Evolutionary conservation across 2,797 vertebrate species (phyloP), one percentile per base, ranked within the genome.

Genomic region (Lepus oiostolus): DNA sequence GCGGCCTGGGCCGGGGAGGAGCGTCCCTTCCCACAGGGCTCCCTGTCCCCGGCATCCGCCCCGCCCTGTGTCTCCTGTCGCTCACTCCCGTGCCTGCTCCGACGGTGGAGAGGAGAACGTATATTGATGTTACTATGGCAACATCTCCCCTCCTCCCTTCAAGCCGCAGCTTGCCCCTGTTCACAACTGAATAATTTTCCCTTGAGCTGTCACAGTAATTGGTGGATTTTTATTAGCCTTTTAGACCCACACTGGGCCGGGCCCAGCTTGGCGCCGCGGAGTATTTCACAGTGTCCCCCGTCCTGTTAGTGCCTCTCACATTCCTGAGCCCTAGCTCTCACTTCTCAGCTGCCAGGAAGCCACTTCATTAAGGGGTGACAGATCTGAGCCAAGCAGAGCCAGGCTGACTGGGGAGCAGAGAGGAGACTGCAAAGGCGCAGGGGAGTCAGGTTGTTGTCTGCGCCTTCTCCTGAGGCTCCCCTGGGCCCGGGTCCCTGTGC

Each of bases 101-200:
- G 24, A 0, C 90, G 0, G 88, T 54, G 0, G 50, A 93, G 96
- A 80, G 0, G 17, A 93, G 95, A 97, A 92, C 96, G 84, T 80
- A 50, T 94, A 98, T 98, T 10, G 96, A 98, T 68, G 98, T 98
- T 98, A 70, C 98, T 22, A 98, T 97, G 97, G 98, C 97, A 97
- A 98, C 97, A 1, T 21, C 72, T 85, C 58, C 90, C 92, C 81
- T 24, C 62, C 77, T 85, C 92, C 82, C 90, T 76, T 19, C 0
- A 63, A 96, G 97, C 82, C 7, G n/a, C 28, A 26, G 91, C 92
- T 72, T 47, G 87, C 74, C 90, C 92, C 84, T 80, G 93, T 90
- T 96, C 96, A 95, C 97, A 95, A 97, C 8, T 94, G 97, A 95
- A 88, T 96, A 97, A 98, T 98, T 98, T 97, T 96, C 98, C 96